Evolutionary conservation across 2,888 invertebrate genomes (phyloP).

Genomic region (Tipula confusa): DNA sequence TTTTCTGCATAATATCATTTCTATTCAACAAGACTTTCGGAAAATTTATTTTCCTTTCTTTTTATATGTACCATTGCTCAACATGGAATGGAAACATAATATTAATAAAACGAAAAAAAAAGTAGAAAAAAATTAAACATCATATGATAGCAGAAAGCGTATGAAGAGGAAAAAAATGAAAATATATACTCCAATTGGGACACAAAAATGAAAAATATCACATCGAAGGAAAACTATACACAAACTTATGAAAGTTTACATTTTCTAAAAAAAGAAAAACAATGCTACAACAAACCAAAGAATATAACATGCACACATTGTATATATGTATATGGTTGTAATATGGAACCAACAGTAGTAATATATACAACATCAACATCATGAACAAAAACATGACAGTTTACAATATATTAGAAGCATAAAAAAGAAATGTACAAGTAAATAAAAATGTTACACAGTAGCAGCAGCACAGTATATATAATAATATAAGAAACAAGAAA

Average conservation of each 20-base stretch:
- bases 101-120: background rate
- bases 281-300: background rate
- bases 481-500: background rate
- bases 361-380: background rate
- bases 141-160: background rate
- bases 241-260: background rate
- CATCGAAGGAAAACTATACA: background rate
- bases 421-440: background rate
- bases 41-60: background rate
- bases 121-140: background rate
- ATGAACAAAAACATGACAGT: conserved; percentile 25
- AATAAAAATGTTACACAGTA: conserved; percentile 7
- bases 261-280: background rate
- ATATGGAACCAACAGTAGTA: background rate
- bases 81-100: background rate
- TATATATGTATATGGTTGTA: background rate
- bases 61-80: background rate
- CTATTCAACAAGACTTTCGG: background rate
- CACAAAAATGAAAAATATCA: background rate
- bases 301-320: background rate
- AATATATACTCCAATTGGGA: conserved; percentile 10
- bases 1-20: conserved; percentile 6
- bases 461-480: no score
- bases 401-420: conserved; percentile 4
- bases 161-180: background rate